Percentiles rank a stretch among this genome's conserved stretches.
phyloP scores from a whole-genome alignment of 2,113 vertebrate genomes.

The Anhinga rufa region DNA sequence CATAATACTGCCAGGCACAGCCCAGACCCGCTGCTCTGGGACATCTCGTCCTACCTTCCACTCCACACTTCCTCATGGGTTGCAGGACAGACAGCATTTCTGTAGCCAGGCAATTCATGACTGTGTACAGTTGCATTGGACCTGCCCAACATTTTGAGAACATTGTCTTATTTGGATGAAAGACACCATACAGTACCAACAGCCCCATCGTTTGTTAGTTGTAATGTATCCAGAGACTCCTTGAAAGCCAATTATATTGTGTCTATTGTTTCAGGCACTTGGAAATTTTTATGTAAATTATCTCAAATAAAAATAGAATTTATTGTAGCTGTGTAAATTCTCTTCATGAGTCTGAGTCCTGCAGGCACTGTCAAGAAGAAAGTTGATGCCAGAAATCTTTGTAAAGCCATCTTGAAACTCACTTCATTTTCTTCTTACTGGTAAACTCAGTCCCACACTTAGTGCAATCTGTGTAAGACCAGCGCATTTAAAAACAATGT shows the following conservation, averaged over 20 bases:
- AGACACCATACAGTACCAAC: neutral
- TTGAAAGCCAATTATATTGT: neutral
- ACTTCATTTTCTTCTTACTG: neutral
- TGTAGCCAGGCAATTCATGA: neutral
- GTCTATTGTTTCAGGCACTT: conserved; percentile 16
- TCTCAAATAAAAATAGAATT: conserved; percentile 9
- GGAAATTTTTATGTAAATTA: neutral
- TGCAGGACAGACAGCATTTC: neutral
- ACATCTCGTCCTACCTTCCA: neutral
- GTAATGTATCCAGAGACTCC: neutral
- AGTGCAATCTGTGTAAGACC: neutral
- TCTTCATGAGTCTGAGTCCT: neutral
- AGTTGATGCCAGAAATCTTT: neutral
- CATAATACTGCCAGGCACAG: neutral
- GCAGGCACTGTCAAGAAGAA: neutral
- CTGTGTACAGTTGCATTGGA: neutral
- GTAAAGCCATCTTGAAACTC: neutral
- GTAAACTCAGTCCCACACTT: neutral
- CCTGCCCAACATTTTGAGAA: neutral
- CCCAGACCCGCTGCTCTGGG: neutral
- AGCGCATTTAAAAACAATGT: neutral
- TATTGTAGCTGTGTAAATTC: neutral
- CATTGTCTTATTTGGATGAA: neutral
- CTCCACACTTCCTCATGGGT: neutral
- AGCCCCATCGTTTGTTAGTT: neutral